A percentile compares a stretch with the other conserved stretches of the same genome.
Conservation (phyloP, 2,888 invertebrate species). For the Eustalomyia histrio region DNA sequence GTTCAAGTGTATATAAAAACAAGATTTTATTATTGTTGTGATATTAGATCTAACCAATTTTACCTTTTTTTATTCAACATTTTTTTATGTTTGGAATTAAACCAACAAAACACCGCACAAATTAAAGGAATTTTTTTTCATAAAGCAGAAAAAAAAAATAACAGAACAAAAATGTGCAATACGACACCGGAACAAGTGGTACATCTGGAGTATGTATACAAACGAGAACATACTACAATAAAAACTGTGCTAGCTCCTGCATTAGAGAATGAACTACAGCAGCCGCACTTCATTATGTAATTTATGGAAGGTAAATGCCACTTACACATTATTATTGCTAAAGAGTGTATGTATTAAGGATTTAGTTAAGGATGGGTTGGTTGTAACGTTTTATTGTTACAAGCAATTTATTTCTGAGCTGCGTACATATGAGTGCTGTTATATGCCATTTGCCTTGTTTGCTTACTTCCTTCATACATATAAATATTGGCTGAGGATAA, state of each 20-base stretch:
- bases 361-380: conserved; percentile 5
- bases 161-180: conserved; percentile 38
- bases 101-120: conserved; percentile 30
- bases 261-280: conserved; percentile 40
- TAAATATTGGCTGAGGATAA: conserved; percentile 19
- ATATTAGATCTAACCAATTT: conserved; percentile 24
- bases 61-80: neutral
- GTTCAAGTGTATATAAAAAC: conserved; percentile 8
- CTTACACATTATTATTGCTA: conserved; percentile 37
- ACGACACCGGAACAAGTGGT: conserved; percentile 62
- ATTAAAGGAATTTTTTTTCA: conserved; percentile 7
- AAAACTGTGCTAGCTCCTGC: conserved; percentile 11
- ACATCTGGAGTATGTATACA: conserved; percentile 41
- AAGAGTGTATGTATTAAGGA: conserved; percentile 3
- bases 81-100: conserved; percentile 24
- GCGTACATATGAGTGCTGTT: neutral
- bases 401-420: neutral
- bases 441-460: conserved; percentile 5
- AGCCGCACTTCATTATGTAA: conserved; percentile 54
- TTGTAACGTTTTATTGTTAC: conserved; percentile 4
- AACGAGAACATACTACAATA: neutral
- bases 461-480: neutral
- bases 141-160: conserved; percentile 14
- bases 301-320: conserved; percentile 60
- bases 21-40: conserved; percentile 24